These are phyloP conservation scores for Pipra filicauda DNA, from an alignment of 2,113 vertebrate genomes.

Conservation along the genomic window DNA sequence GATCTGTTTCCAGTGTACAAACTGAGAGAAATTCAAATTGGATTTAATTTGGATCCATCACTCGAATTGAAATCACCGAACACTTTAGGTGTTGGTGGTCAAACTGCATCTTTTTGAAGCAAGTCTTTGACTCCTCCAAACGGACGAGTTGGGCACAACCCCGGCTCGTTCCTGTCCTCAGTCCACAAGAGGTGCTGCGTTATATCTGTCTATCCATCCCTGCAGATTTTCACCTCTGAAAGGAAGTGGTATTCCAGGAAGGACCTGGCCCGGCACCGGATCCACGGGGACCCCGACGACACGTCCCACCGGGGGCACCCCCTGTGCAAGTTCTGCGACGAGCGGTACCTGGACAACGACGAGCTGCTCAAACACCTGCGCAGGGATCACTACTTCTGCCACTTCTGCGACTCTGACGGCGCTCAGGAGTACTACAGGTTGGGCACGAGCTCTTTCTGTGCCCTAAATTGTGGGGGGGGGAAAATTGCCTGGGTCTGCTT, in stretches of 20 bases:
- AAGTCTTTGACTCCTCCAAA: neutral
- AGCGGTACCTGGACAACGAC: conserved; percentile 95
- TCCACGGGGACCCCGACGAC: conserved; percentile 93
- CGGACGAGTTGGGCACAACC: rapidly evolving
- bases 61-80: neutral
- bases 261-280: conserved; percentile 91
- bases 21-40: neutral
- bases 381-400: conserved; percentile 96
- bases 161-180: rapidly evolving
- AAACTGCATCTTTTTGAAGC: neutral
- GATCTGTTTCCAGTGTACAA: neutral
- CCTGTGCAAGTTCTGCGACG: conserved; percentile 96
- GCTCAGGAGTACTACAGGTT: conserved; percentile 98
- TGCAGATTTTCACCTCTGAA: conserved; percentile 91
- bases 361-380: conserved; percentile 94
- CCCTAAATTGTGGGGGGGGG: neutral
- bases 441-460: rapidly evolving
- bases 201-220: neutral
- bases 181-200: neutral
- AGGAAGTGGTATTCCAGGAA: conserved; percentile 96
- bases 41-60: neutral
- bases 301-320: conserved; percentile 96
- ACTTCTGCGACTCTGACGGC: conserved; percentile 95
- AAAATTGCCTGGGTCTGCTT: neutral
- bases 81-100: neutral